Base-by-base conservation (phyloP, 1,140 invertebrate genomes). In the Helicoverpa armigera region DNA sequence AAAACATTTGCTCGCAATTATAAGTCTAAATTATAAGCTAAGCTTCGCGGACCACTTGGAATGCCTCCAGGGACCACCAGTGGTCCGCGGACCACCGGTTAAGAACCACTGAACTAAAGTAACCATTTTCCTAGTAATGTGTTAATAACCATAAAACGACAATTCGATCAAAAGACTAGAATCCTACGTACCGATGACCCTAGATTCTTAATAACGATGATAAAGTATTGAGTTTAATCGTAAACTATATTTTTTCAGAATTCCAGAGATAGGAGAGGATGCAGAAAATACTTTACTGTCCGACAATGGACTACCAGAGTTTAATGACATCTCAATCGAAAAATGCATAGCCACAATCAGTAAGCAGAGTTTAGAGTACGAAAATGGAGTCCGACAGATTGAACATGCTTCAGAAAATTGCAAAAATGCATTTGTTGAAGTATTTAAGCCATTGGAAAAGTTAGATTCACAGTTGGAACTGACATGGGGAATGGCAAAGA, bases 251-350 rank as follows among this genome's bases (percentile, higher is more conserved):
- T 86, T 95, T 95, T 76, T 90, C 91, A 99, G 98, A 83, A 96
- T 99, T 77, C 98, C 98, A 60, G 98, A 99, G 96, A 97, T 99
- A 65, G 98, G 98, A 7, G 97, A 97, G 89, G 98, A 98, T 85
- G 95, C 96, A 58, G 95, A 96, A 85, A 98, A 98, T 95, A 95
- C 96, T 23, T 90, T 98, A n/a, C 88, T 98, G 0, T 96, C 97
- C 82, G 95, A 96, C 53, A 96, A 97, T 91, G 96, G 97, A 5
- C 95, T 97, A 56, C 98, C 98, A 63, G 96, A 98, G 87, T 98
- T 98, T 89, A 97, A 96, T 87, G 96, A 96, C 83, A 95, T 98
- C 48, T 97, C 97, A n/a, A 97, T 98, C 73, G 97, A 98, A 92
- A 97, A 97, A 92, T 98, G 98, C 90, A 96, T 98, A 58, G 97